Evolutionary conservation across 1,140 invertebrate species (phyloP).

Genomic region (Caenorhabditis briggsae): DNA sequence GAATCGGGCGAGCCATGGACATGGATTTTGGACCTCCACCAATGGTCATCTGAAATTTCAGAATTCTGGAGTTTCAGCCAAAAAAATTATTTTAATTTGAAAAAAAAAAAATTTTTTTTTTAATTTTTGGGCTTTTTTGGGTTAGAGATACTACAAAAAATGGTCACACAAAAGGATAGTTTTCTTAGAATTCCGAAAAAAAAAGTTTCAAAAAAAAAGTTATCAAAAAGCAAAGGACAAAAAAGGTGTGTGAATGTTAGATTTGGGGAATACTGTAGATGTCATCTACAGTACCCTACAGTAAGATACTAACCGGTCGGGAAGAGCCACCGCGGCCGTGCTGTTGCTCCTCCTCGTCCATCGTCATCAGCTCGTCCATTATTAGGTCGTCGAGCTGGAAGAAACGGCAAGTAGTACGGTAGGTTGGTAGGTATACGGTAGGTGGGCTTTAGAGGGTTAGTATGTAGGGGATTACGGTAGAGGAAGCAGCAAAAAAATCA

Average conservation of each 20-base stretch:
- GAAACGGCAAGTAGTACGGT: not conserved
- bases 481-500: too few relatives aligned
- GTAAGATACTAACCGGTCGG: conserved; percentile 58
- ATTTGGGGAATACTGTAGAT: not conserved
- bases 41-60: conserved; percentile 7
- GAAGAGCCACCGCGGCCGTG: conserved; percentile 44
- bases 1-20: conserved; percentile 57
- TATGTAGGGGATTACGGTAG: not conserved
- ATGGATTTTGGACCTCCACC: conserved; percentile 27
- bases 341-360: conserved; percentile 74
- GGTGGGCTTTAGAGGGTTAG: not conserved
- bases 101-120: too few relatives aligned
- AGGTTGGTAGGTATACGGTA: not conserved
- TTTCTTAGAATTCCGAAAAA: not conserved
- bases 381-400: conserved; percentile 73
- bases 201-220: not conserved
- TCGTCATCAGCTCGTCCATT: conserved; percentile 75
- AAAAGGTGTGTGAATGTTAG: not conserved
- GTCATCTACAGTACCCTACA: not conserved
- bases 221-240: not conserved
- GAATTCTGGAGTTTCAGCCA: too few relatives aligned
- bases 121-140: too few relatives aligned
- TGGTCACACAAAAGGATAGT: too few relatives aligned
- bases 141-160: too few relatives aligned
- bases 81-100: too few relatives aligned